Base-by-base conservation (phyloP, 2,888 invertebrate genomes). In the Heteromyza rotundicornis region DNA sequence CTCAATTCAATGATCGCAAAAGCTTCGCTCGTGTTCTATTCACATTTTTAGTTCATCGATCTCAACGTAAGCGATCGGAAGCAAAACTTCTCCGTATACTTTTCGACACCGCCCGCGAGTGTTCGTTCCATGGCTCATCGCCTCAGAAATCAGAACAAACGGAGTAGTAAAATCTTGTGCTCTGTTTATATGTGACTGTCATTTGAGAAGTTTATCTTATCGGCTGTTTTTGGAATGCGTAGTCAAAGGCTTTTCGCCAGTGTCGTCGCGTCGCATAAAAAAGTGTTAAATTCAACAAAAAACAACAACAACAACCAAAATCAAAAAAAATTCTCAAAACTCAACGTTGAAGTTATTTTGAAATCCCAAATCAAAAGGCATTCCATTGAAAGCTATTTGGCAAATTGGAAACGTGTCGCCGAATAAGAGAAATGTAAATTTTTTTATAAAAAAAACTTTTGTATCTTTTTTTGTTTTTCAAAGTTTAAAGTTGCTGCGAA, bases 21-120 rank as follows among this genome's bases (percentile, higher is more conserved):
- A 47, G 47, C 47, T 47, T 47, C 17, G 2, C n/a, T n/a, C 16
- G 40, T 19, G 47, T 47, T 17, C 47, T 7, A 19, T 47, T 17
- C 47, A 47, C 47, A 24, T 65, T 75, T 72, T 80, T 74, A 81
- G 81, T 81, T 81, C 81, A 81, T 79, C 80, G 81, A 81, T 81
- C 81, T 81, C 76, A 73, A 73, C 71, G 76, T 73, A 72, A 73
- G 76, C 75, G 80, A 75, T 79, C 79, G 76, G 74, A 74, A 72
- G 70, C 68, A 66, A 64, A 49, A 49, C n/a, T n/a, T n/a, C n/a
- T n/a, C 5, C 17, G n/a, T 5, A 7, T 7, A 44, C 14, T 10
- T 10, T 16, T 19, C 1, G 20, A 12, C n/a, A 5, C 20, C 10
- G 19, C 16, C 49, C 17, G 49, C 19, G 19, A 12, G 19, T 49